Base-by-base conservation (phyloP, 2,113 vertebrate genomes). In the Pygoscelis adeliae region DNA sequence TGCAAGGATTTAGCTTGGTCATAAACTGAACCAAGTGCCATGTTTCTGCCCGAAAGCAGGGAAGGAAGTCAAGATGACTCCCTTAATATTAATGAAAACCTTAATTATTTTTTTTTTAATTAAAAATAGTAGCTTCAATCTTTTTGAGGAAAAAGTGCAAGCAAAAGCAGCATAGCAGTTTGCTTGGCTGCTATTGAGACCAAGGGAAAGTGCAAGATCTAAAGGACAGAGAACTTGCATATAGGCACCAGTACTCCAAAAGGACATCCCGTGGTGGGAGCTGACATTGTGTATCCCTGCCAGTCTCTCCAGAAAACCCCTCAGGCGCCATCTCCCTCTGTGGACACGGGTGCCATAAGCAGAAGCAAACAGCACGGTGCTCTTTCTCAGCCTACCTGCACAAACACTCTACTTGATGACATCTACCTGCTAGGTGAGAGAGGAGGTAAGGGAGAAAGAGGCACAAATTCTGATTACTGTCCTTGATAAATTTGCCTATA, bases 311-410 rank as follows among this genome's bases (percentile, higher is more conserved):
- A 58, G 46, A 67, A 91, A 29, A 53, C 4, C 25, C 8, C 26
- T 58, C n/a, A 21, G n/a, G 11, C 18, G 72, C 36, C 19, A 18
- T 29, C 17, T 73, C 6, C 40, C 15, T 46, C 40, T 42, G 15
- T 1, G 6, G 20, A 27, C 44, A 18, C 1, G 2, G 4, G 0
- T 49, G 16, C 61, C 77, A 1, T 2, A 27, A 49, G 23, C 26
- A 86, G 40, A 62, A 91, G 22, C 29, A 69, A 56, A 27, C 18
- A 59, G 11, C 56, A 13, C 1, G 1, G 4, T 62, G 23, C n/a
- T 44, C 21, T 67, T 55, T 44, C 32, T 71, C 66, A 90, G 2
- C 49, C 56, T 63, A 8, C 16, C 25, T 66, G 34, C 15, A 6
- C 69, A 42, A 72, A 36, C 5, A 5, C 6, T 15, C 19, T 70